These are phyloP conservation scores for Phoxinus dragarum DNA, from an alignment of 2,797 vertebrate species.

Conservation along the genomic window DNA sequence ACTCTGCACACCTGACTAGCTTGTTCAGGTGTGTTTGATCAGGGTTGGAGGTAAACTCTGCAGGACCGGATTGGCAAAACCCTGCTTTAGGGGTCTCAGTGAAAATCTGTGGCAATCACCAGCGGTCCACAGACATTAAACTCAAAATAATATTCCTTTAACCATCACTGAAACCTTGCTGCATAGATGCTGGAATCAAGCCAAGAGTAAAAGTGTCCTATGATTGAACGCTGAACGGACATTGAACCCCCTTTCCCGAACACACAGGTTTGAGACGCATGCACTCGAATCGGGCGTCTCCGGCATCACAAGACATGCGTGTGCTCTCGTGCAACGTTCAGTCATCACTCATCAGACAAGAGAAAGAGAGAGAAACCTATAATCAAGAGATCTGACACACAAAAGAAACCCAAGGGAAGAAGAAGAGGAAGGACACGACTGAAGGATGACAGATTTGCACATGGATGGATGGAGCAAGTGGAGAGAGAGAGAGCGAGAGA, in stretches of 20 bases:
- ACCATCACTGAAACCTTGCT: not conserved
- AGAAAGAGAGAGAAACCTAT: slow-evolving; percentile 32
- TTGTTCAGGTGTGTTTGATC: too few species aligned
- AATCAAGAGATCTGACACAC: slow-evolving; percentile 23
- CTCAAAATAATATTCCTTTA: not conserved
- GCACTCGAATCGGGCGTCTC: slow-evolving; percentile 45
- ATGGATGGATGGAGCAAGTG: slow-evolving; percentile 7
- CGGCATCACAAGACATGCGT: slow-evolving; percentile 60
- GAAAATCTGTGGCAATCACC: not conserved
- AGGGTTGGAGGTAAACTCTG: not conserved
- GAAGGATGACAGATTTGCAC: not conserved
- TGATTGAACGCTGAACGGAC: not conserved
- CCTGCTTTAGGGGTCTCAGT: not conserved
- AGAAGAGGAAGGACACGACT: not conserved
- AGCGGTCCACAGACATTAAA: not conserved
- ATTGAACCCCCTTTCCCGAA: slow-evolving; percentile 62
- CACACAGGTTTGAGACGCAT: slow-evolving; percentile 55
- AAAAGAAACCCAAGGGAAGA: slow-evolving; percentile 31
- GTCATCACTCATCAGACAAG: slow-evolving; percentile 60
- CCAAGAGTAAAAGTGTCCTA: not conserved
- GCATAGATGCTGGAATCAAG: slow-evolving; percentile 1
- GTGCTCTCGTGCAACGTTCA: slow-evolving; percentile 62
- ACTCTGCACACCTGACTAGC: too few species aligned
- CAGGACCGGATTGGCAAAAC: not conserved
- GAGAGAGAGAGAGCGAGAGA: not conserved